Conservation (phyloP, 2,888 invertebrate genomes). For the Suillia variegata region DNA sequence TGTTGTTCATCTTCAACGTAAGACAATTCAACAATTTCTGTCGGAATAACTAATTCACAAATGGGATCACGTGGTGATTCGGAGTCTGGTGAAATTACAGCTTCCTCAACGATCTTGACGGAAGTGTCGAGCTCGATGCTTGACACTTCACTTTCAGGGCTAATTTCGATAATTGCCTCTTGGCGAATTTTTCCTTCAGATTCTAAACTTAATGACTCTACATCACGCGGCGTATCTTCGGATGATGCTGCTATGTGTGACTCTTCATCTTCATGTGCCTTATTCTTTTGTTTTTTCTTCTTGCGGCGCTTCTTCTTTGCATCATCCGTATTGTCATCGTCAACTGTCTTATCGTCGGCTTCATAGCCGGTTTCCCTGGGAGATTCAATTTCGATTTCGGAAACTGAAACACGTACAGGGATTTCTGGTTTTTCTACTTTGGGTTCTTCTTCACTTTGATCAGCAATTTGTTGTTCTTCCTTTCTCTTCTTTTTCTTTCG, state of each 20-base stretch:
- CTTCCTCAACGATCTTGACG: conserved; percentile 73
- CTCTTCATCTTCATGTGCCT: conserved; percentile 62
- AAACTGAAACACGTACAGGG: conserved; percentile 26
- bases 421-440: conserved; percentile 28
- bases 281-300: conserved; percentile 64
- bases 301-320: conserved; percentile 61
- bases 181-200: conserved; percentile 47
- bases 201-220: conserved; percentile 44
- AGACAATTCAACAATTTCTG: conserved; percentile 59
- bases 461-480: conserved; percentile 47
- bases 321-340: conserved; percentile 51
- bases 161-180: conserved; percentile 56
- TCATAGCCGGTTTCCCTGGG: conserved; percentile 72
- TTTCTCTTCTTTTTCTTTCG: conserved; percentile 72
- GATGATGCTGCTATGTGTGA: conserved; percentile 62
- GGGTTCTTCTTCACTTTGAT: conserved; percentile 28
- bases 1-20: conserved; percentile 59
- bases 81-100: conserved; percentile 65
- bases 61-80: conserved; percentile 66
- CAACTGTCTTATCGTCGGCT: conserved; percentile 68
- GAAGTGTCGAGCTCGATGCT: conserved; percentile 65
- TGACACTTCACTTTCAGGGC: conserved; percentile 60
- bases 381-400: conserved; percentile 51
- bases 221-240: conserved; percentile 59
- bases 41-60: conserved; percentile 62